phyloP scores from a whole-genome alignment of 1,140 invertebrate species.

The Microplitis demolitor region DNA sequence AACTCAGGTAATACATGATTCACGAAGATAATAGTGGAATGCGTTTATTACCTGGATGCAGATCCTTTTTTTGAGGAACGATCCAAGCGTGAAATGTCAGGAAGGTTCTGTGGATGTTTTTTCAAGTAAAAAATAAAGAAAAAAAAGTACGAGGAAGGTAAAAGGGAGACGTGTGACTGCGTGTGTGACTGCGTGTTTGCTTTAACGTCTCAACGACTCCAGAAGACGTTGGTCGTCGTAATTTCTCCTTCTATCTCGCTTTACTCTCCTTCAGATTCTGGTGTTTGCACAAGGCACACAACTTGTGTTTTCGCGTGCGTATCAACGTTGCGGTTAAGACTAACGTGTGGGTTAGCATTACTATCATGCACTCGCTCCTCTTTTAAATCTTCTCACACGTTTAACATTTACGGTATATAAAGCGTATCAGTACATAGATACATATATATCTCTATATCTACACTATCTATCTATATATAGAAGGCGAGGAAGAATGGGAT shows the following conservation, averaged over 20 bases:
- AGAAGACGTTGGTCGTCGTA: conserved; percentile 21
- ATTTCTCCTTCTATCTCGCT: conserved; percentile 6
- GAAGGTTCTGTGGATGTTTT: not conserved
- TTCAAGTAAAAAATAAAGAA: not conserved
- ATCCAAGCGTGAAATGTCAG: not conserved
- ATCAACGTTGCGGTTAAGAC: conserved; percentile 34
- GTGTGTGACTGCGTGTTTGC: conserved; percentile 49
- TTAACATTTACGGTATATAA: no score
- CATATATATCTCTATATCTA: not conserved
- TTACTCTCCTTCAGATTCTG: conserved; percentile 26
- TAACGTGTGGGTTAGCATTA: not conserved
- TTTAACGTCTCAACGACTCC: conserved; percentile 48
- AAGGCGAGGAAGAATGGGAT: not conserved
- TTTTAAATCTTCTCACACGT: conserved; percentile 5
- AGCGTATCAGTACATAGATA: not conserved
- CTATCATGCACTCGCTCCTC: not conserved
- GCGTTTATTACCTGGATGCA: not conserved
- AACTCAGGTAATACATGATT: conserved; percentile 6
- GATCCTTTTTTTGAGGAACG: not conserved
- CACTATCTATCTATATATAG: not conserved
- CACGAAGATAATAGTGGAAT: not conserved
- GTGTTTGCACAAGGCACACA: conserved; percentile 51
- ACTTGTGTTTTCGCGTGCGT: conserved; percentile 47
- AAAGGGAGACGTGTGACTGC: conserved; percentile 35
- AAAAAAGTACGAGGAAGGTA: not conserved